Conservation (phyloP, 2,113 vertebrate species). For the Zapornia atra region DNA sequence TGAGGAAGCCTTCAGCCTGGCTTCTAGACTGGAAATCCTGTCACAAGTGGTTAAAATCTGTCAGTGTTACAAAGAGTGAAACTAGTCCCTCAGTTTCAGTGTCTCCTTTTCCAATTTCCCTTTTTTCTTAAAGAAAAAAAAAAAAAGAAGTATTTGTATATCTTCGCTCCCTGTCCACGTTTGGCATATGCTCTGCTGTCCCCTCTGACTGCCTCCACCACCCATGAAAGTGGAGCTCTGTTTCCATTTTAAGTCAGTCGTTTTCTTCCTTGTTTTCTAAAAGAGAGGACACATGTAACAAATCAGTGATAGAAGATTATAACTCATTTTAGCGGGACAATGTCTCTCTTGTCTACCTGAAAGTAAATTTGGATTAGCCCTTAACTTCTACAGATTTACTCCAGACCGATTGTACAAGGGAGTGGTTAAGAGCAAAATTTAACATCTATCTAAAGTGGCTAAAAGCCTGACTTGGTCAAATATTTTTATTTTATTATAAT, state of each 20-base stretch:
- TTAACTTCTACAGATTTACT: not conserved
- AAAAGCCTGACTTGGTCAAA: not conserved
- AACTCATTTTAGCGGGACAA: not conserved
- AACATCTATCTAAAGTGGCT: not conserved
- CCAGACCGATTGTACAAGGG: not conserved
- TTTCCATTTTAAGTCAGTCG: not conserved
- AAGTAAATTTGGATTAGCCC: not conserved
- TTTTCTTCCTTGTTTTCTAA: not conserved
- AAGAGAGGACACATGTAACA: not conserved
- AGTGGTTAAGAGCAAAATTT: not conserved
- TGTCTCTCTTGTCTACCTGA: not conserved
- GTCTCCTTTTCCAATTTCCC: not conserved
- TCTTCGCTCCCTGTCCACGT: not conserved
- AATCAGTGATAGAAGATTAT: not conserved
- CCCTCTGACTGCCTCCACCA: not conserved
- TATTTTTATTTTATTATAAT: not conserved
- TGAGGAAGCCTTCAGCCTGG: not conserved
- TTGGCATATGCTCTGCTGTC: rapidly evolving
- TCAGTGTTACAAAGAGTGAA: not conserved
- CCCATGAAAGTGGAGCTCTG: not conserved
- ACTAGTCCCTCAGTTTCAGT: not conserved
- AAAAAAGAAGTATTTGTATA: not conserved
- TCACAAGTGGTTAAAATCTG: not conserved
- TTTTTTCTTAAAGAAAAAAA: not conserved
- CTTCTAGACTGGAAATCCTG: not conserved